phyloP scores from a whole-genome alignment of 2,888 invertebrate genomes.

The Rutpela maculata region DNA sequence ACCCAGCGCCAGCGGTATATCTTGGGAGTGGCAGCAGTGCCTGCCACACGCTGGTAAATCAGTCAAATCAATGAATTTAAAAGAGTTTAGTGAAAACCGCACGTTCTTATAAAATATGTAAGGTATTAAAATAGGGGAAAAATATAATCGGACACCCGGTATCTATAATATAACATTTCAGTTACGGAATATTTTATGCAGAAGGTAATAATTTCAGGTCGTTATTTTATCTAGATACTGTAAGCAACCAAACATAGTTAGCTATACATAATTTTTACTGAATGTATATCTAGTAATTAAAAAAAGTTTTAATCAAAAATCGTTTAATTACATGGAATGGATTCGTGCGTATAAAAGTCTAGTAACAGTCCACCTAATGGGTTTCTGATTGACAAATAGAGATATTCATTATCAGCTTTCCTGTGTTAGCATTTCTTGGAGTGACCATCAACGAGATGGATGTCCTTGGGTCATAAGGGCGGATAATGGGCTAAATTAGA shows the following conservation, averaged over 20 bases:
- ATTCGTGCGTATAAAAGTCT: background rate
- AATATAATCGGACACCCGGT: too few relatives aligned
- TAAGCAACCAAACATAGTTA: background rate
- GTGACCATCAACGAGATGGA: conserved; percentile 70
- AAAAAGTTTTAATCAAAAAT: background rate
- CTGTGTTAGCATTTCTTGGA: conserved; percentile 59
- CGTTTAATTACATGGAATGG: background rate
- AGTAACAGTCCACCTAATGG: conserved; percentile 19
- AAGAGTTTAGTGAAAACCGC: too few relatives aligned
- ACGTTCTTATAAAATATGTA: too few relatives aligned
- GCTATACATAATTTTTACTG: background rate
- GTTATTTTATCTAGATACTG: background rate
- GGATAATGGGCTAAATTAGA: conserved; percentile 71
- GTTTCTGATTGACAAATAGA: conserved; percentile 55
- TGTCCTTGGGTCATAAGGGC: conserved; percentile 61
- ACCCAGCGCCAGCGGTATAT: too few relatives aligned
- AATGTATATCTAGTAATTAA: background rate
- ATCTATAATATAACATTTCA: too few relatives aligned
- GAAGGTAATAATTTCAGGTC: too few relatives aligned
- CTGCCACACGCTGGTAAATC: too few relatives aligned
- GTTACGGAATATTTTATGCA: too few relatives aligned
- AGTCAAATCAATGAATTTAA: too few relatives aligned
- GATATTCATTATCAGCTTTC: conserved; percentile 58
- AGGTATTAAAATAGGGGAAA: too few relatives aligned
- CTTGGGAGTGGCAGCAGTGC: too few relatives aligned